These are phyloP conservation scores for Blomia tropicalis DNA, from an alignment of 2,888 invertebrate species.

Conservation along the genomic window DNA sequence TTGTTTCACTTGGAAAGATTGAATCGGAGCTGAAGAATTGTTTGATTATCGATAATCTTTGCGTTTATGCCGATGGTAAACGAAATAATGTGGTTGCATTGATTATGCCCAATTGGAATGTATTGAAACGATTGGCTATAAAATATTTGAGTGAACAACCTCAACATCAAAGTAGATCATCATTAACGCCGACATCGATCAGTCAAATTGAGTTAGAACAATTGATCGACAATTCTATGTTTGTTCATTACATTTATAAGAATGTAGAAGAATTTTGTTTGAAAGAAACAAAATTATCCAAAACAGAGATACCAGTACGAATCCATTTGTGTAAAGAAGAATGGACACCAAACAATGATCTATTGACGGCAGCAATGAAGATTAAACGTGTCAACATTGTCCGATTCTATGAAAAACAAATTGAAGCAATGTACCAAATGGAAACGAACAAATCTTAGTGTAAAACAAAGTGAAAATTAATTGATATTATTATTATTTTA, in stretches of 20 bases:
- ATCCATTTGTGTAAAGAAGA: conserved; percentile 38
- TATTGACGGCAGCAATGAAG: conserved; percentile 43
- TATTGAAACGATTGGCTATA: conserved; percentile 16
- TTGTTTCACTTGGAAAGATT: conserved; percentile 76
- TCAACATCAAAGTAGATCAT: background rate
- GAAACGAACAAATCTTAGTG: no score
- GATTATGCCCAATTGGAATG: conserved; percentile 52
- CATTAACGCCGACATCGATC: background rate
- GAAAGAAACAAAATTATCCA: background rate
- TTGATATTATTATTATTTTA: no score
- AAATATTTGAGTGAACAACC: background rate
- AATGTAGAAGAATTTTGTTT: background rate
- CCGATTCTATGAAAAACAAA: background rate
- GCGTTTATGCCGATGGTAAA: conserved; percentile 78
- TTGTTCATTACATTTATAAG: background rate
- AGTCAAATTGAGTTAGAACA: background rate
- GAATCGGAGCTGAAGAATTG: conserved; percentile 88
- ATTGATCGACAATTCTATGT: background rate
- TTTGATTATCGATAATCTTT: conserved; percentile 86
- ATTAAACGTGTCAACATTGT: conserved; percentile 39
- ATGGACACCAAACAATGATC: conserved; percentile 42
- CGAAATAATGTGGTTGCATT: conserved; percentile 74
- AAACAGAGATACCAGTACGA: conserved; percentile 38
- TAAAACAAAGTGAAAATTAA: no score
- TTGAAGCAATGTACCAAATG: background rate